These are phyloP conservation scores for Pedionomus torquatus DNA, from an alignment of 2,113 vertebrate genomes.

Conservation along the genomic window DNA sequence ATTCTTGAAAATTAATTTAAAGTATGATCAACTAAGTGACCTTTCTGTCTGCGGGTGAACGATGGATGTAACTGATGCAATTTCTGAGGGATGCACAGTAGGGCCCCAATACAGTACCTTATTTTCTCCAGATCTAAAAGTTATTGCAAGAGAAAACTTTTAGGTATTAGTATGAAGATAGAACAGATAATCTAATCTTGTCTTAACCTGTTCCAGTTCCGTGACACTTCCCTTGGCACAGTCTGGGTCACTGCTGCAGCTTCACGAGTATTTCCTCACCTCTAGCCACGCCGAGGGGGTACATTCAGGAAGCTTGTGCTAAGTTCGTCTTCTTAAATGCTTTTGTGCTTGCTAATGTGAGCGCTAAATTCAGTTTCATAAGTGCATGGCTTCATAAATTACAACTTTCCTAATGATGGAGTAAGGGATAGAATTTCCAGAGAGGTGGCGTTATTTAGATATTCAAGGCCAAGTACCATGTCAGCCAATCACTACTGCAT, in stretches of 20 bases:
- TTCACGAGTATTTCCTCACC: background rate
- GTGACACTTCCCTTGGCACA: background rate
- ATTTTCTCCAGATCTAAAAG: background rate
- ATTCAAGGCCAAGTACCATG: background rate
- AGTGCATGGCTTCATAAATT: background rate
- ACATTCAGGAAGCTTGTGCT: background rate
- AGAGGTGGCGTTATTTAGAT: background rate
- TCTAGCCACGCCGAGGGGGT: fast-evolving
- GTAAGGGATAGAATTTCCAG: background rate
- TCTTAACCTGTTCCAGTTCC: background rate
- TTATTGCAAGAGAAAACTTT: background rate
- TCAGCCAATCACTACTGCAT: background rate
- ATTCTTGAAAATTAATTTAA: background rate
- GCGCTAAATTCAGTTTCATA: background rate
- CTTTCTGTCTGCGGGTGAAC: background rate
- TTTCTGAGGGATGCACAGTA: background rate
- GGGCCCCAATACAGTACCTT: background rate
- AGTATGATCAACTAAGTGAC: background rate
- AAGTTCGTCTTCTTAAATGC: background rate
- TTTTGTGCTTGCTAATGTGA: background rate
- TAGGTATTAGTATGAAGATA: background rate
- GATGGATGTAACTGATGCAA: background rate
- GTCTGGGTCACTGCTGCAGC: background rate
- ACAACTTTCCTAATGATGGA: background rate
- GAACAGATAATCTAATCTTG: background rate